A percentile compares a stretch with the other conserved stretches of the same genome.
phyloP scores from a whole-genome alignment of 2,888 invertebrate species.

The Alloscopus bannaensis region DNA sequence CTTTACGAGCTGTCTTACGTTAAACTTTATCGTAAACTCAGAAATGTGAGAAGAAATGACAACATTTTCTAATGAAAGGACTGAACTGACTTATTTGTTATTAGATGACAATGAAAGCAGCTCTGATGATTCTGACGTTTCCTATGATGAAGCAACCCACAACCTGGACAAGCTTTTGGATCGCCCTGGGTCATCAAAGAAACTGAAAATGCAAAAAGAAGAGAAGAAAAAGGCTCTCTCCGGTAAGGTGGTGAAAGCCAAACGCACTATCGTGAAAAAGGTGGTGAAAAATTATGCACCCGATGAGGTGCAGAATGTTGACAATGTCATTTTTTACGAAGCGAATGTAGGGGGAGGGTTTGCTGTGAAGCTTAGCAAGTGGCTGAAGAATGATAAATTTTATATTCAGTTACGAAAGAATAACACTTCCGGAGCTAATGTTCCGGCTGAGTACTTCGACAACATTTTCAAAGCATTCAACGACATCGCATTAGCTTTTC shows the following conservation, averaged over 20 bases:
- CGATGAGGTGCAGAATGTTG: not conserved
- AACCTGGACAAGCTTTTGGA: no score
- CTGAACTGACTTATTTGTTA: no score
- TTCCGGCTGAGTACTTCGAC: not conserved
- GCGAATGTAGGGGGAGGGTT: not conserved
- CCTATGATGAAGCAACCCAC: no score
- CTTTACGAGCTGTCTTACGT: no score
- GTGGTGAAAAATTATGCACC: slow-evolving; percentile 18
- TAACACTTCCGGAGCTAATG: not conserved
- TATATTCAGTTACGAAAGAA: slow-evolving; percentile 14
- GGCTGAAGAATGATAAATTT: slow-evolving; percentile 15
- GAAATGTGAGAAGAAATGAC: no score
- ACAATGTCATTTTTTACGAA: slow-evolving; percentile 10
- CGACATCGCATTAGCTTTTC: not conserved
- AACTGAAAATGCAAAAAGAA: not conserved
- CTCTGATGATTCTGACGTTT: slow-evolving; percentile 1
- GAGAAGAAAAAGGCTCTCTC: no score
- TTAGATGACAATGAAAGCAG: not conserved
- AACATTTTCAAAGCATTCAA: not conserved
- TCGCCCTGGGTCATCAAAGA: no score
- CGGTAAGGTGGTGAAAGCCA: not conserved
- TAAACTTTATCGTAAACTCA: no score
- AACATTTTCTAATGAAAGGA: no score
- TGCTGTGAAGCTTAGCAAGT: not conserved
- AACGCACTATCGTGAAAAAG: not conserved